These are phyloP conservation scores for Patiria pectinifera DNA, from an alignment of 53 echinoderm and acorn worm species.

Conservation along the genomic window DNA sequence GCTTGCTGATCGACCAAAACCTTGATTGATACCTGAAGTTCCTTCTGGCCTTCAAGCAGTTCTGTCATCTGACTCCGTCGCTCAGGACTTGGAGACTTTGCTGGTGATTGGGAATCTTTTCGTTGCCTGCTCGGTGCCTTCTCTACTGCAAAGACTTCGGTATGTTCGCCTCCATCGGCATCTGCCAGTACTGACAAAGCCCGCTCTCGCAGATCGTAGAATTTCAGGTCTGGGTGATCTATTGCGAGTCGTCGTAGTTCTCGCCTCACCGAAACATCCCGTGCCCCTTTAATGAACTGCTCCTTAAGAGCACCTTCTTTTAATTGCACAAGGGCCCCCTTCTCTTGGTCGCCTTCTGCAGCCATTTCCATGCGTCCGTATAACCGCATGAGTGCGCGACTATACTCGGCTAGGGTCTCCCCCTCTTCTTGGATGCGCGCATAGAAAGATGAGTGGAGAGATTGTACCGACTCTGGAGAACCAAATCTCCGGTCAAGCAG, in stretches of 20 bases:
- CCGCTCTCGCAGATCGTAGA: constrained; percentile 12
- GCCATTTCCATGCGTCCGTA: neutral
- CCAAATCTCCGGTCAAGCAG: constrained; percentile 15
- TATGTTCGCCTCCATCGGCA: neutral
- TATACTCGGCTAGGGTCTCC: constrained; percentile 61
- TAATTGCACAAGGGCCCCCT: too few relatives aligned
- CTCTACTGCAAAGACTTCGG: neutral
- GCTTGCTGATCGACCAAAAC: constrained; percentile 18
- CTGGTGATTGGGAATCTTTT: neutral
- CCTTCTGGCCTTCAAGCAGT: constrained; percentile 14
- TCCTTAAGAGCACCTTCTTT: constrained; percentile 9
- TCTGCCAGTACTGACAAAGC: neutral
- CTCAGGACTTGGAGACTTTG: neutral
- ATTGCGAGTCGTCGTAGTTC: neutral
- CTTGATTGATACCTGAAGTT: constrained; percentile 1
- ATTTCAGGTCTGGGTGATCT: neutral
- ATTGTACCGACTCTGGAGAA: constrained; percentile 47
- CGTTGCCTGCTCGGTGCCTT: neutral
- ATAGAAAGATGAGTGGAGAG: constrained; percentile 37
- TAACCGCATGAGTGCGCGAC: neutral
- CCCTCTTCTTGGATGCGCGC: constrained; percentile 33
- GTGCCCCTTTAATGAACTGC: constrained; percentile 15
- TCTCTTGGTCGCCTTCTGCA: neutral
- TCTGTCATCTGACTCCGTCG: neutral
- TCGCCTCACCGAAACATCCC: constrained; percentile 24